These are phyloP conservation scores for Balaeniceps rex DNA, from an alignment of 2,113 vertebrate species.

Conservation along the genomic window DNA sequence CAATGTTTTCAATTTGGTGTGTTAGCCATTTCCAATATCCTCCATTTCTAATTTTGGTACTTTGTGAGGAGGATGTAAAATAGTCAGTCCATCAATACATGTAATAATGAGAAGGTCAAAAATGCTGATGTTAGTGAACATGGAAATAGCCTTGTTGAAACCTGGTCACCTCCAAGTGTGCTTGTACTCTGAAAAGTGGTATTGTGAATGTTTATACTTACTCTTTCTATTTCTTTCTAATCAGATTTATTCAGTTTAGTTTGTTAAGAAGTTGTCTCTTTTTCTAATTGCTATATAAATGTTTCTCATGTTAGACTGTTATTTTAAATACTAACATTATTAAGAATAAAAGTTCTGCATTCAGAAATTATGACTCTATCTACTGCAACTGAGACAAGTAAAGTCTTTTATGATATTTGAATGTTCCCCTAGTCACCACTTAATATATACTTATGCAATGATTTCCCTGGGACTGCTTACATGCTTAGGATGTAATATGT, in stretches of 20 bases:
- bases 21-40: conserved; percentile 7
- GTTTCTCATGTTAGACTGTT: neutral
- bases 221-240: neutral
- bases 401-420: neutral
- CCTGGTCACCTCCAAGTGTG: neutral
- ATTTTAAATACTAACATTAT: neutral
- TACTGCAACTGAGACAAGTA: neutral
- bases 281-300: neutral
- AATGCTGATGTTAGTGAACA: neutral
- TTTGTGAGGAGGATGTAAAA: conserved; percentile 21
- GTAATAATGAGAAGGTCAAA: conserved; percentile 16
- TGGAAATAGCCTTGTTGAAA: neutral
- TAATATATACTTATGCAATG: neutral
- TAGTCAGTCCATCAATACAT: neutral
- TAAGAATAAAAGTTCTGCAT: neutral
- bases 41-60: conserved; percentile 22
- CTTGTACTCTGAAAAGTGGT: neutral
- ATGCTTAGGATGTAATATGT: neutral
- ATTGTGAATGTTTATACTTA: neutral
- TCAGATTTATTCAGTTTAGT: neutral
- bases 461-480: neutral
- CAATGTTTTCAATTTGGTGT: conserved; percentile 41
- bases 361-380: neutral
- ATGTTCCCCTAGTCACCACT: neutral
- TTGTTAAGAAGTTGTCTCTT: neutral